These are phyloP conservation scores for Cephalopholis sonnerati DNA, from an alignment of 2,113 vertebrate species.

Conservation along the genomic window DNA sequence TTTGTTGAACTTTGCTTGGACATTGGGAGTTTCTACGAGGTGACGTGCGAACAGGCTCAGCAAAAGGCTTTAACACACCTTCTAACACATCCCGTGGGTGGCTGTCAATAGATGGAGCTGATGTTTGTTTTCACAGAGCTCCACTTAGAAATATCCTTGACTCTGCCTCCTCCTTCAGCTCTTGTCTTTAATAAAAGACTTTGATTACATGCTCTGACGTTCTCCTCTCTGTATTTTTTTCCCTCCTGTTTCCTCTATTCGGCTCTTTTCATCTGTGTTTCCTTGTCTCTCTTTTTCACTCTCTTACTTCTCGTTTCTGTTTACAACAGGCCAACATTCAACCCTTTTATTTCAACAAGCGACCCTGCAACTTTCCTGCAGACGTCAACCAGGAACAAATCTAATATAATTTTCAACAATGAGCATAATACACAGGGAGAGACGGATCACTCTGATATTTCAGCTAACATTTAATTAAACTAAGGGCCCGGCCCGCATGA, in stretches of 20 bases:
- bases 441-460: slow-evolving; percentile 71
- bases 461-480: slow-evolving; percentile 81
- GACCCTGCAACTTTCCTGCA: slow-evolving; percentile 1
- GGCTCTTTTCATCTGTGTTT: slow-evolving; percentile 2
- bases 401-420: slow-evolving; percentile 56
- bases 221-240: slow-evolving; percentile 7
- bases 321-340: slow-evolving; percentile 17
- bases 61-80: slow-evolving; percentile 43
- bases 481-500: slow-evolving; percentile 49
- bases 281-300: slow-evolving; percentile 10
- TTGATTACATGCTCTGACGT: slow-evolving; percentile 22
- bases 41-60: slow-evolving; percentile 16
- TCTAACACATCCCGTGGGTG: slow-evolving; percentile 53
- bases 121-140: slow-evolving; percentile 59
- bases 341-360: slow-evolving; percentile 34
- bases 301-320: slow-evolving; percentile 3
- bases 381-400: slow-evolving; percentile 34
- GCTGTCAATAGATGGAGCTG: slow-evolving; percentile 58
- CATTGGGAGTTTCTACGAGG: slow-evolving; percentile 16
- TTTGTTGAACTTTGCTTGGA: slow-evolving; percentile 14
- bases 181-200: slow-evolving; percentile 44
- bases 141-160: slow-evolving; percentile 57
- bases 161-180: slow-evolving; percentile 54
- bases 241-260: background rate
- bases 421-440: slow-evolving; percentile 53